These are phyloP conservation scores for Tangara arthus DNA, from an alignment of 2,797 vertebrate genomes.

Conservation along the genomic window DNA sequence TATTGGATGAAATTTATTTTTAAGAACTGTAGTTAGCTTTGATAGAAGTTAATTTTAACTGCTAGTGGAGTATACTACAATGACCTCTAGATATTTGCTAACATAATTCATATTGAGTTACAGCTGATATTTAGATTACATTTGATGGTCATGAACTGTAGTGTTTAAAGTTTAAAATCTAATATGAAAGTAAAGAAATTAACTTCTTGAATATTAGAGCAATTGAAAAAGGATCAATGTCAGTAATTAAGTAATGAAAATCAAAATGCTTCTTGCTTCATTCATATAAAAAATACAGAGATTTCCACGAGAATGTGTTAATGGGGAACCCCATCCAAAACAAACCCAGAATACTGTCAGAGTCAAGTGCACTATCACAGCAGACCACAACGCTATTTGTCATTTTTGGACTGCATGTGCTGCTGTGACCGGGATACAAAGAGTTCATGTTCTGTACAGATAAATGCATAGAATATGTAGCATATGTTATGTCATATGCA, in stretches of 20 bases:
- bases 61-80: constrained; percentile 66
- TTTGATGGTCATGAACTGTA: constrained; percentile 50
- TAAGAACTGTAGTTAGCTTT: constrained; percentile 44
- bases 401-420: neutral
- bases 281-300: neutral
- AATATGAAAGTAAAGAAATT: constrained; percentile 56
- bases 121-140: constrained; percentile 47
- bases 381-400: neutral
- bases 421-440: neutral
- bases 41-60: constrained; percentile 58
- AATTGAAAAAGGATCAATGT: constrained; percentile 53
- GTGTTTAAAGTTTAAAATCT: constrained; percentile 51
- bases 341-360: constrained; percentile 16
- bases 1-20: constrained; percentile 55
- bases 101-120: constrained; percentile 47
- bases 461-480: neutral
- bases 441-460: neutral
- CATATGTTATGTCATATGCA: neutral
- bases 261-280: constrained; percentile 4
- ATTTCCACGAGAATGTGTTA: neutral
- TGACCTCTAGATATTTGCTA: constrained; percentile 52
- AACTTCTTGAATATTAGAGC: constrained; percentile 61
- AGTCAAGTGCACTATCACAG: constrained; percentile 1
- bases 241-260: constrained; percentile 40
- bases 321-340: neutral